Evolutionary conservation across 2,888 invertebrate genomes (phyloP), one percentile per base, ranked within the genome.

Genomic region (Quadroppia sp.): DNA sequence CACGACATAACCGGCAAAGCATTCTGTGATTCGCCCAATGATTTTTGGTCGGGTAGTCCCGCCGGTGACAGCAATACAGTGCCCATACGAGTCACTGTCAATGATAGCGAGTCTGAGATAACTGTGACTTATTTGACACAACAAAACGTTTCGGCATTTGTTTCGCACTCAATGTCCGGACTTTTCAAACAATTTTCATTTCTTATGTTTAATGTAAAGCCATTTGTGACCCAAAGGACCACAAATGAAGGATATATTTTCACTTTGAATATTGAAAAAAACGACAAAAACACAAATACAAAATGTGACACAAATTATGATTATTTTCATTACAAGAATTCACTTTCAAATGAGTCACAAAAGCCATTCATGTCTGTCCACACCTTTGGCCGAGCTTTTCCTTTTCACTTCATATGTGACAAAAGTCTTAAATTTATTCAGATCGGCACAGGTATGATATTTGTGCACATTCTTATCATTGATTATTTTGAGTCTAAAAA

Each of bases 1-100:
- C 91, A 92, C 80, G 93, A 93, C 81, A 92, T 92, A 13, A 85
- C 92, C 45, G 28, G 69, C 42, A 23, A 72, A 53, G n/a, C 59
- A 25, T 30, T 61, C 71, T 23, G 15, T 20, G 71, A 73, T 15
- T 48, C 50, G 59, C 70, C 71, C 32, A 74, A 74, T 23, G 20
- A 6, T 40, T 71, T 48, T 25, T 74, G 74, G 74, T 32, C 74
- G 42, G 36, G 42, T 9, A 30, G 50, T 23, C 30, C 7, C n/a
- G 50, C 6, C 23, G 11, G 11, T 9, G 53, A 73, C 40, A 25
- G 20, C 1, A 32, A 69, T 50, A 53, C 30, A 42, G 42, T 74
- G 71, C 74, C 74, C 9, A 74, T 74, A 20, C 69, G 53, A 6
- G 71, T 74, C 7, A 53, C 23, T 36, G 74, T 74, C 4, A 74